A percentile compares a stretch with the other conserved stretches of the same genome.
phyloP scores from a whole-genome alignment of 2,888 invertebrate genomes.

The Malacosoma neustria region DNA sequence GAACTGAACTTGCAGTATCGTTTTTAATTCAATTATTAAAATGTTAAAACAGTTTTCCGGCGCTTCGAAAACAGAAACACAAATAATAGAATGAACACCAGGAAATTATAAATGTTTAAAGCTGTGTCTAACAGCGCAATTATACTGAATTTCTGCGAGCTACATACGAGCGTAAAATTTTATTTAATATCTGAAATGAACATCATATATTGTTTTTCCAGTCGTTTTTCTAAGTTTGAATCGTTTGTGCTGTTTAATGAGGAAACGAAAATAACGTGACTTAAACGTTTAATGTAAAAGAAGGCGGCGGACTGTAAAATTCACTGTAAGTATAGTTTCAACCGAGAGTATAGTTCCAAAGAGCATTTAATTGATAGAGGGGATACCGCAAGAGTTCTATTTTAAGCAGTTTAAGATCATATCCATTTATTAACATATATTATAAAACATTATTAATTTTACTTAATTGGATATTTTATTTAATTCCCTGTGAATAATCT shows the following conservation, averaged over 20 bases:
- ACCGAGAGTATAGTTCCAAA: too few relatives aligned
- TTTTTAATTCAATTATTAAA: too few relatives aligned
- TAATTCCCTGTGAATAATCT: too few relatives aligned
- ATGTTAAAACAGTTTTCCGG: too few relatives aligned
- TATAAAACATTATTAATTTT: too few relatives aligned
- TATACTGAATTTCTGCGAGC: slow-evolving; percentile 37
- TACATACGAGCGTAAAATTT: slow-evolving; percentile 47
- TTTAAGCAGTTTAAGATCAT: too few relatives aligned
- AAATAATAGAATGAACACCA: slow-evolving; percentile 7
- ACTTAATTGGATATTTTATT: too few relatives aligned
- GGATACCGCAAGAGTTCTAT: too few relatives aligned
- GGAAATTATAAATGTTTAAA: slow-evolving; percentile 16
- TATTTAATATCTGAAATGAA: slow-evolving; percentile 54
- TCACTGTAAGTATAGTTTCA: slow-evolving; percentile 45
- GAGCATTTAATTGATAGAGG: too few relatives aligned
- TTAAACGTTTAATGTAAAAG: slow-evolving; percentile 56
- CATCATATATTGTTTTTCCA: slow-evolving; percentile 52
- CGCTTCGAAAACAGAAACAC: background rate
- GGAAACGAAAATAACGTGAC: slow-evolving; percentile 56
- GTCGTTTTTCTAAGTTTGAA: slow-evolving; percentile 44
- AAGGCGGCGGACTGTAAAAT: slow-evolving; percentile 48
- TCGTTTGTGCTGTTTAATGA: slow-evolving; percentile 50
- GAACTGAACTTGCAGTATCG: too few relatives aligned
- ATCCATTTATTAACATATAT: too few relatives aligned
- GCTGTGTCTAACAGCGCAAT: slow-evolving; percentile 41